Percentiles rank a stretch among this genome's conserved stretches.
Conservation (phyloP, 1,140 invertebrate genomes). For the Metopolophium dirhodum region DNA sequence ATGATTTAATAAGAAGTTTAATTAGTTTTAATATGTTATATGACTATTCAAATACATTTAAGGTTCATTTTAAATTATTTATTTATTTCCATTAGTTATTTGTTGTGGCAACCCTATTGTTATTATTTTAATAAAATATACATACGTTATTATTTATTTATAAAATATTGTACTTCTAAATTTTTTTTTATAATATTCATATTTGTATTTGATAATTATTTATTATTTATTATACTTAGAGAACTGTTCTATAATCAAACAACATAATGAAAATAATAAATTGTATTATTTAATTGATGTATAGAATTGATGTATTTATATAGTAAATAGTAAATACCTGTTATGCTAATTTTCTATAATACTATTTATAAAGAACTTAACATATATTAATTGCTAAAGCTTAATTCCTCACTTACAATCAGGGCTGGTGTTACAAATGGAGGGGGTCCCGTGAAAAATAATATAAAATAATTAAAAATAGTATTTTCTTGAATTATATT, state of each 20-base stretch:
- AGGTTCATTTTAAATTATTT: constrained; percentile 16
- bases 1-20: background rate
- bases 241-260: background rate
- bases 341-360: background rate
- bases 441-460: too few species aligned
- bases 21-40: background rate
- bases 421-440: too few species aligned
- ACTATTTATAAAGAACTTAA: too few species aligned
- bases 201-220: background rate
- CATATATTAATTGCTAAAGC: too few species aligned
- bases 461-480: too few species aligned
- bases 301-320: background rate
- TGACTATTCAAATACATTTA: background rate
- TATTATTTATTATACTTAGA: background rate
- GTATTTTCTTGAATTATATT: too few species aligned
- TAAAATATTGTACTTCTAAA: background rate
- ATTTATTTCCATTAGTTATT: background rate
- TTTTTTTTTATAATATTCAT: background rate
- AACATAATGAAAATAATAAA: background rate
- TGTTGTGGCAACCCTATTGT: background rate
- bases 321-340: background rate
- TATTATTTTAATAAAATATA: background rate
- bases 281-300: constrained; percentile 12
- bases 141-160: constrained; percentile 15
- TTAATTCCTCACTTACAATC: too few species aligned